Conservation (phyloP, 2,113 vertebrate species). For the Laticauda colubrina region DNA sequence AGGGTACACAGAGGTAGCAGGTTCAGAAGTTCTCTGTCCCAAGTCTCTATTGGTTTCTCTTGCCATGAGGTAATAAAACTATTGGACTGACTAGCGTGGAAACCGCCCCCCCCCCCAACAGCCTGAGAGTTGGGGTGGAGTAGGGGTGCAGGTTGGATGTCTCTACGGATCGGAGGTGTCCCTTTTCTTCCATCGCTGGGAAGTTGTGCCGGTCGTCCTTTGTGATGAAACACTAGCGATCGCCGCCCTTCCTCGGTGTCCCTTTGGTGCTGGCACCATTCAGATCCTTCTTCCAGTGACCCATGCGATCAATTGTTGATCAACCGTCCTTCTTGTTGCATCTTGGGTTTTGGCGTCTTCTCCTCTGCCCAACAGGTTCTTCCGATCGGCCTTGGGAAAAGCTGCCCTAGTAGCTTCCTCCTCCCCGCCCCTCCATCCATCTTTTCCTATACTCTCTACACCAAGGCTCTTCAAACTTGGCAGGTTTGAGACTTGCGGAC, state of each 20-base stretch:
- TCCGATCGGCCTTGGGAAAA: neutral
- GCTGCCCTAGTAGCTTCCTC: neutral
- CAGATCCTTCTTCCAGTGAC: neutral
- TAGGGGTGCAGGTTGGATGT: neutral
- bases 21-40: slow-evolving; percentile 26
- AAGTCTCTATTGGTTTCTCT: slow-evolving; percentile 34
- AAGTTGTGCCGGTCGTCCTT: neutral
- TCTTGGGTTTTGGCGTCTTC: neutral
- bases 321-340: neutral
- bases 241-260: neutral
- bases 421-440: neutral
- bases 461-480: neutral
- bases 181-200: neutral
- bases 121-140: neutral
- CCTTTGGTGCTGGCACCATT: neutral
- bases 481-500: neutral
- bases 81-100: slow-evolving; percentile 24
- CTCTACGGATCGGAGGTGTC: neutral
- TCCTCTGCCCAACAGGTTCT: neutral
- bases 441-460: neutral
- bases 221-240: neutral
- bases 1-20: slow-evolving; percentile 29
- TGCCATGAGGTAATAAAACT: slow-evolving; percentile 32
- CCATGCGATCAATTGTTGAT: neutral
- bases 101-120: neutral